Evolutionary conservation across 2,113 vertebrate genomes (phyloP).

Genomic region (Origma solitaria): DNA sequence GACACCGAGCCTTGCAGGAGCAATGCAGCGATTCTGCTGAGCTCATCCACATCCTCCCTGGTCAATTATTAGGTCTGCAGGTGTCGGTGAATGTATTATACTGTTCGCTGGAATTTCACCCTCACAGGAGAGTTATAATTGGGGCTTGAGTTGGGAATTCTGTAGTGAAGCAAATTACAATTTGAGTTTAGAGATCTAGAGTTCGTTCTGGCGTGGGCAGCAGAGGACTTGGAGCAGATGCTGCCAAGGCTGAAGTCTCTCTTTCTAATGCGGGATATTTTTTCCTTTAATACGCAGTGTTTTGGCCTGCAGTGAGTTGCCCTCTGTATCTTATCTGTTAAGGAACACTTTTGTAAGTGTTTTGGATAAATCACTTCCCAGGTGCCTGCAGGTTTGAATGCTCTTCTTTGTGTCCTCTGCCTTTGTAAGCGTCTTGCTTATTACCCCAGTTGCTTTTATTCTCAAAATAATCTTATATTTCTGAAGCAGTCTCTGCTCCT

Average conservation of each 20-base stretch:
- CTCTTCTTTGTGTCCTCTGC: background rate
- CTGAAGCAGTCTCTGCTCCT: background rate
- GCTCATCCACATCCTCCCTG: conserved; percentile 12
- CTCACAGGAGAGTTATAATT: background rate
- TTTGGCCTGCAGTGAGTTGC: background rate
- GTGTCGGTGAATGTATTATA: background rate
- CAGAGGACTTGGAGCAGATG: background rate
- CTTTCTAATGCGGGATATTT: background rate
- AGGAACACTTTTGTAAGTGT: background rate
- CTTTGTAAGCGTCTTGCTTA: background rate
- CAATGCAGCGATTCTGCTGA: conserved; percentile 18
- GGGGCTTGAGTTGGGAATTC: background rate
- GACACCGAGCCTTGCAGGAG: background rate
- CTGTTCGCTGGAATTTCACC: background rate
- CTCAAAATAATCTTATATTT: background rate
- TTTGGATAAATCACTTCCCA: background rate
- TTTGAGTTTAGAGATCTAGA: background rate
- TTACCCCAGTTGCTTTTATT: background rate
- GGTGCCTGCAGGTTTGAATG: background rate
- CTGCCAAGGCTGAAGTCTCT: background rate
- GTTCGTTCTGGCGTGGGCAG: background rate
- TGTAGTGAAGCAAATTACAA: background rate
- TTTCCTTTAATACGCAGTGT: background rate
- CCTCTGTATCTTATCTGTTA: background rate
- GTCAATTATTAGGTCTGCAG: conserved; percentile 22